A percentile compares a stretch with the other conserved stretches of the same genome.
Conservation (phyloP, 2,888 invertebrate species). For the Diachrysia chrysitis region DNA sequence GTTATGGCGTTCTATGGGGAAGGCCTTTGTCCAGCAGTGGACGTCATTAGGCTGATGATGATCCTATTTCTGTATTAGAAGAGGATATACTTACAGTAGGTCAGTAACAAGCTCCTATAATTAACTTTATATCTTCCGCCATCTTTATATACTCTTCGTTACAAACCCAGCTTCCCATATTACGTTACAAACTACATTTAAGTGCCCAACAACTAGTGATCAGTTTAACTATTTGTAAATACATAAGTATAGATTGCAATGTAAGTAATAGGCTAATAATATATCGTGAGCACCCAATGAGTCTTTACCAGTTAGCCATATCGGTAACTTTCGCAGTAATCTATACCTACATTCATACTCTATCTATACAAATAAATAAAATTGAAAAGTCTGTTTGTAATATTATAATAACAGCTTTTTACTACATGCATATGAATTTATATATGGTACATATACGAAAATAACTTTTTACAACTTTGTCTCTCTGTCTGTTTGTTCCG, state of each 20-base stretch:
- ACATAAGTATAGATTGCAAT: constrained; percentile 33
- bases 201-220: constrained; percentile 28
- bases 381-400: too few species aligned
- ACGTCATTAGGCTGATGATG: too few species aligned
- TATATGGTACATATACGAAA: too few species aligned
- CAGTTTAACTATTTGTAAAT: constrained; percentile 20
- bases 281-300: constrained; percentile 22
- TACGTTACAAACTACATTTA: constrained; percentile 33
- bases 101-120: neutral
- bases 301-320: neutral
- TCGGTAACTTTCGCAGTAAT: constrained; percentile 20
- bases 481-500: neutral
- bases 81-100: neutral
- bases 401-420: too few species aligned
- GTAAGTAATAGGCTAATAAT: constrained; percentile 15
- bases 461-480: too few species aligned
- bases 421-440: too few species aligned
- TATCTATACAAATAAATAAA: too few species aligned
- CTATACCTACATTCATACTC: too few species aligned
- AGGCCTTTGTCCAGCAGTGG: too few species aligned
- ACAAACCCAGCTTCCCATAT: constrained; percentile 24
- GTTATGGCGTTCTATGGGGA: too few species aligned
- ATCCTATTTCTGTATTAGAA: too few species aligned
- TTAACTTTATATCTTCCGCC: neutral
- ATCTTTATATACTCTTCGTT: constrained; percentile 18